Evolutionary conservation across 2,113 vertebrate species (phyloP), one percentile per base, ranked within the genome.

Genomic region (Urocynchramus pylzowi): DNA sequence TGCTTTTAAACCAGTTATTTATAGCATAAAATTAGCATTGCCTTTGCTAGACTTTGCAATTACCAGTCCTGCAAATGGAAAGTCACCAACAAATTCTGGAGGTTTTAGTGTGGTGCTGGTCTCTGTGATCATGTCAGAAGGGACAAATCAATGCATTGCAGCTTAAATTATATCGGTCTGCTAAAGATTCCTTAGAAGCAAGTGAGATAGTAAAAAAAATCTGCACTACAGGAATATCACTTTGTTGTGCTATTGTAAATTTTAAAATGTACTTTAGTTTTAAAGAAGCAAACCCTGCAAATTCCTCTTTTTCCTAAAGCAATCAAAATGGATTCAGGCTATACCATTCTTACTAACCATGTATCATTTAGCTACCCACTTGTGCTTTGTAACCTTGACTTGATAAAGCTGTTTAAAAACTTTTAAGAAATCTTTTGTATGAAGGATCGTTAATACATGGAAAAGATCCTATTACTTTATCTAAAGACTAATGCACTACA

Each of bases 391-490:
- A 96, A 93, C 94, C 93, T 45, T 74, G 49, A 28, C 84, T 97
- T 92, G 83, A 68, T 65, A 84, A 61, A 91, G 76, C 67, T 52
- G 65, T 94, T 96, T 74, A 65, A 93, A 95, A 95, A 84, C 65
- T 89, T 93, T 76, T 81, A 92, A 89, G 79, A 71, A 89, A 91
- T 83, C 92, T 96, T 97, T 97, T 94, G 85, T 79, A 52, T 74
- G 79, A 69, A n/a, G 44, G 68, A 53, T 78, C 71, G 69, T 94
- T 97, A 95, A 97, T 93, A 87, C 83, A 84, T 69, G 53, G 80
- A 88, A 87, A 94, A 77, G 80, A 95, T 86, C 84, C 81, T 57
- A 68, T 91, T 94, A 92, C 90, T 94, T 95, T 92, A 93, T 90
- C 87, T 93, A 80, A 95, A 78, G 79, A 95, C 88, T 94, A 96